Conservation (phyloP, 2,113 vertebrate species). For the Takifugu flavidus region DNA sequence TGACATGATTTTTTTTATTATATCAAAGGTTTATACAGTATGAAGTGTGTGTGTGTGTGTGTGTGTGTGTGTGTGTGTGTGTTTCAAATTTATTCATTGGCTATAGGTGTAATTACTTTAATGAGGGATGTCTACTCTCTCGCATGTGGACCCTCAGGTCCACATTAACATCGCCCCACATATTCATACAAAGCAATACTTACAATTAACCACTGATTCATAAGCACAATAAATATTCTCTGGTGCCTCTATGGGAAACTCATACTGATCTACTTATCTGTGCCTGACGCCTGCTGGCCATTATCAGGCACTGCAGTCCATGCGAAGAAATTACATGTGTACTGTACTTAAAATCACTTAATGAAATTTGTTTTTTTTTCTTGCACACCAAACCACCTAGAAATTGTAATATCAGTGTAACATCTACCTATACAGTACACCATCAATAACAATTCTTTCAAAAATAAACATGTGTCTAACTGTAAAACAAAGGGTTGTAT, state of each 20-base stretch:
- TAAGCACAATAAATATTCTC: slow-evolving; percentile 60
- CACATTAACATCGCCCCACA: slow-evolving; percentile 67
- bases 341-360: too few relatives aligned
- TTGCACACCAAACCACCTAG: too few relatives aligned
- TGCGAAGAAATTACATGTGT: too few relatives aligned
- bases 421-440: too few relatives aligned
- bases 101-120: slow-evolving; percentile 75
- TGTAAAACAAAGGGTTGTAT: too few relatives aligned
- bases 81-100: slow-evolving; percentile 41
- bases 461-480: too few relatives aligned
- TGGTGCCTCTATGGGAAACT: slow-evolving; percentile 28
- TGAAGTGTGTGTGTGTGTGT: slow-evolving; percentile 10
- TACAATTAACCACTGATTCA: slow-evolving; percentile 68
- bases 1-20: too few relatives aligned
- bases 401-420: too few relatives aligned
- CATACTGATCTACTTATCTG: slow-evolving; percentile 23
- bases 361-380: too few relatives aligned
- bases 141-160: slow-evolving; percentile 62
- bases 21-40: too few relatives aligned
- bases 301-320: slow-evolving; percentile 5
- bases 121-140: slow-evolving; percentile 65
- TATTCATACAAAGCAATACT: slow-evolving; percentile 53
- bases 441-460: too few relatives aligned
- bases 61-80: slow-evolving; percentile 50
- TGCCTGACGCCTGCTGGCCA: slow-evolving; percentile 64